Conservation (phyloP, 2,888 invertebrate genomes). For the Agrochola circellaris region DNA sequence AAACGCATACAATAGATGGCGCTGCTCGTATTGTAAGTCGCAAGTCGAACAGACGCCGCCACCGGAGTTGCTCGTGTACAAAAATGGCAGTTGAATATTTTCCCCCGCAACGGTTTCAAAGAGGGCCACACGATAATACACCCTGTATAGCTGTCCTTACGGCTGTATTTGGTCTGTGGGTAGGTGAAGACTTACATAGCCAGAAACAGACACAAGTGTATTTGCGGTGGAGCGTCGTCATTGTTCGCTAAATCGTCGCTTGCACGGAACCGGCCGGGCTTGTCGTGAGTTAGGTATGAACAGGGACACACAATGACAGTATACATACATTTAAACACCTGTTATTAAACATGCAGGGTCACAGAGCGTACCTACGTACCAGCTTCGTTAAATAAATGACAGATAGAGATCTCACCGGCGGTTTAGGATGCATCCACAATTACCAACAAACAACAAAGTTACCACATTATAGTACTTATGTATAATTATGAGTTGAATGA, state of each 20-base stretch:
- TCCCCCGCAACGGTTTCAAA: slow-evolving; percentile 79
- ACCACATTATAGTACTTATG: slow-evolving; percentile 74
- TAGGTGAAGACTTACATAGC: slow-evolving; percentile 82
- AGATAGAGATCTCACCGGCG: slow-evolving; percentile 86
- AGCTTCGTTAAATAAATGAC: slow-evolving; percentile 87
- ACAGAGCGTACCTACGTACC: slow-evolving; percentile 82
- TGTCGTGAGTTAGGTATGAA: slow-evolving; percentile 89
- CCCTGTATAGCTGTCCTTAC: slow-evolving; percentile 68
- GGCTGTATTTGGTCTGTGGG: slow-evolving; percentile 68
- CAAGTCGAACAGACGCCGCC: slow-evolving; percentile 88
- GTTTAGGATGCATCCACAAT: slow-evolving; percentile 85
- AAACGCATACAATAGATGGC: slow-evolving; percentile 89
- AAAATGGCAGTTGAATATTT: slow-evolving; percentile 90
- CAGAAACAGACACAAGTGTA: slow-evolving; percentile 85
- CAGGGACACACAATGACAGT: slow-evolving; percentile 86
- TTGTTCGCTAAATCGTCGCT: slow-evolving; percentile 91
- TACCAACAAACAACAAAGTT: slow-evolving; percentile 73
- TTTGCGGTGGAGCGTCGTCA: slow-evolving; percentile 89
- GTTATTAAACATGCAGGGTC: slow-evolving; percentile 89
- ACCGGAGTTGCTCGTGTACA: slow-evolving; percentile 89
- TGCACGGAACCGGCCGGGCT: slow-evolving; percentile 89
- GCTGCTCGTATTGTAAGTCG: slow-evolving; percentile 86
- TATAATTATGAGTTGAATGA: slow-evolving; percentile 79
- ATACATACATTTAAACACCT: slow-evolving; percentile 90
- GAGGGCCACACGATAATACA: slow-evolving; percentile 66